Evolutionary conservation across 2,888 invertebrate genomes (phyloP).

Genomic region (Synergus umbraculus): DNA sequence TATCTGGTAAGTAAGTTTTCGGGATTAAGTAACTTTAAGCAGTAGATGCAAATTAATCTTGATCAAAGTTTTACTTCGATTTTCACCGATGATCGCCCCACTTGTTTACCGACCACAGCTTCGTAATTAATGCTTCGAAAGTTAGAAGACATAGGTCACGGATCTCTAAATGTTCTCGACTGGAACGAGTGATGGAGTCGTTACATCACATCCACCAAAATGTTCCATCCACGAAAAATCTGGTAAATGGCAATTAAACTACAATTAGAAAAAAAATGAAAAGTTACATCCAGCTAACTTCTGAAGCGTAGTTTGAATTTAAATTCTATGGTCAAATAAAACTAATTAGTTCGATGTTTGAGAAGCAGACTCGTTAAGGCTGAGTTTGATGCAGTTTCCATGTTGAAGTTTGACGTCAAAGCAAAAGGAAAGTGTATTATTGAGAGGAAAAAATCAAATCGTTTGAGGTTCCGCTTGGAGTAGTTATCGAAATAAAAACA

Average conservation of each 20-base stretch:
- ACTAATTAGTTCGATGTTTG: constrained; percentile 35
- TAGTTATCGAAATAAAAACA: not conserved
- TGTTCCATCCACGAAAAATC: not conserved
- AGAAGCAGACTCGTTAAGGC: constrained; percentile 5
- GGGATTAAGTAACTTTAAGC: constrained; percentile 53
- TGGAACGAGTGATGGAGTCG: constrained; percentile 11
- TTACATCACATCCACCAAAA: not conserved
- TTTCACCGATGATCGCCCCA: constrained; percentile 56
- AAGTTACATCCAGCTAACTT: not conserved
- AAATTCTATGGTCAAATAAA: constrained; percentile 13
- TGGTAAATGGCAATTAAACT: not conserved
- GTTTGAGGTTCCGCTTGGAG: not conserved
- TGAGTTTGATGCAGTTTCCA: not conserved
- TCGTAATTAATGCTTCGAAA: constrained; percentile 60
- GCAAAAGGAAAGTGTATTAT: not conserved
- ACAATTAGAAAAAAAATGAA: not conserved
- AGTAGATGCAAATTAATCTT: constrained; percentile 55
- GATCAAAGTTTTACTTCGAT: constrained; percentile 56
- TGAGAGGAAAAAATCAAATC: constrained; percentile 13
- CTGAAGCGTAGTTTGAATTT: not conserved
- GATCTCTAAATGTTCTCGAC: constrained; percentile 46
- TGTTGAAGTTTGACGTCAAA: constrained; percentile 2
- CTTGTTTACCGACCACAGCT: constrained; percentile 56
- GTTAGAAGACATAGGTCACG: constrained; percentile 52
- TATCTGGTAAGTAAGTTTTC: constrained; percentile 60